Evolutionary conservation across 2,888 invertebrate species (phyloP), one percentile per base, ranked within the genome.

Genomic region (Maniola hyperantus): DNA sequence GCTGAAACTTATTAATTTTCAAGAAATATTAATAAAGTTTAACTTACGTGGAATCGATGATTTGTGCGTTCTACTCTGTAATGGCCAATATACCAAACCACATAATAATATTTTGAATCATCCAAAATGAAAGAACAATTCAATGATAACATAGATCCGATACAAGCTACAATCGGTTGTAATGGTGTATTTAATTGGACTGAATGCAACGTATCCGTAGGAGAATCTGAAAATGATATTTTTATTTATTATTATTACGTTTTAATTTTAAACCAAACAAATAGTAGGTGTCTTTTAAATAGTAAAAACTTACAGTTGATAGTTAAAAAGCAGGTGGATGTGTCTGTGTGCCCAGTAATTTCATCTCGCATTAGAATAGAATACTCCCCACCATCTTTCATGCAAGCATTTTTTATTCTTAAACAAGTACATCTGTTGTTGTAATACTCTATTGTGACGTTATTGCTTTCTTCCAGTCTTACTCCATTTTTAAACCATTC

Each of bases 41-140:
- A 63, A 77, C 80, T 79, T 71, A 82, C 82, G 15, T 71, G 64
- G 67, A 80, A 82, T n/a, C 72, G 71, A 26, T 74, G 77, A 67
- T 77, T 79, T 18, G 76, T 77, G 0, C 80, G 72, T 59, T 79
- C 77, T 0, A 80, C 74, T 68, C 69, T 75, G 34, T 73, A 76
- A 39, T 68, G 74, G 0, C 81, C 81, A 15, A 81, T 65, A 42
- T 76, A 72, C 82, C 82, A 82, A 5, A 79, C 75, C 0, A 78
- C 78, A 39, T 72, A 78, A 65, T 69, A 78, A 64, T 74, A 77
- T 34, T 65, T 67, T 0, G 72, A 53, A 15, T 79, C 74, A 7
- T 68, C 50, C 0, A 76, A 18, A n/a, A 61, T 68, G 18, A 78
- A 81, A 61, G 69, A 65, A 59, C 80, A 80, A 33, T 69, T 71